These are phyloP conservation scores for Porites cylindrica DNA, from an alignment of 92 coral and sea anemone species.

Conservation along the genomic window DNA sequence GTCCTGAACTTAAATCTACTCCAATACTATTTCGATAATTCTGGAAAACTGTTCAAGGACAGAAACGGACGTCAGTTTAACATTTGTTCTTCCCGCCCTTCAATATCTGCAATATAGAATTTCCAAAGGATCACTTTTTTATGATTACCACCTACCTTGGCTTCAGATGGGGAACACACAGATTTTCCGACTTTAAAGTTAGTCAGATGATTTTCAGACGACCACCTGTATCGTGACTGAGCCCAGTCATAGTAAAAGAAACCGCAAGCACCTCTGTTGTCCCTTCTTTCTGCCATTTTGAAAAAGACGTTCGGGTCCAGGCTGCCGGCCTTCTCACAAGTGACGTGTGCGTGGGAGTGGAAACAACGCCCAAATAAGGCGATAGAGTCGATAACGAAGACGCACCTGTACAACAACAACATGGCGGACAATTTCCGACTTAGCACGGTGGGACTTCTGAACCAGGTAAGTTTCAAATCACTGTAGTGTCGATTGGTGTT, in stretches of 20 bases:
- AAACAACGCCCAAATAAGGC: conserved; percentile 70
- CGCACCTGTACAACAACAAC: background rate
- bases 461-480: conserved; percentile 70
- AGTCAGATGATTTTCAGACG: conserved; percentile 21
- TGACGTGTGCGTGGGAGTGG: background rate
- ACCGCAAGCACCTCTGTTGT: conserved; percentile 64
- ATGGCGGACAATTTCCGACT: conserved; percentile 83
- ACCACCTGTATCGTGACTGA: conserved; percentile 87
- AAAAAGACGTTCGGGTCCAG: conserved; percentile 17
- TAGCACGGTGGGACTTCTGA: conserved; percentile 71
- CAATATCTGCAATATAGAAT: background rate
- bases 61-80: background rate
- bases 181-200: conserved; percentile 3
- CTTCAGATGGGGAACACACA: conserved; percentile 16
- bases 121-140: background rate
- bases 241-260: conserved; percentile 91
- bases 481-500: background rate
- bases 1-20: too few relatives aligned
- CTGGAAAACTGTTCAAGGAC: background rate
- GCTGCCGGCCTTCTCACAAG: too few relatives aligned
- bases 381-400: too few relatives aligned
- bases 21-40: too few relatives aligned
- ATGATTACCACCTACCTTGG: conserved; percentile 24
- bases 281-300: conserved; percentile 87
- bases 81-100: background rate